Evolutionary conservation across 2,888 invertebrate species (phyloP).

Genomic region (Apamea monoglypha): DNA sequence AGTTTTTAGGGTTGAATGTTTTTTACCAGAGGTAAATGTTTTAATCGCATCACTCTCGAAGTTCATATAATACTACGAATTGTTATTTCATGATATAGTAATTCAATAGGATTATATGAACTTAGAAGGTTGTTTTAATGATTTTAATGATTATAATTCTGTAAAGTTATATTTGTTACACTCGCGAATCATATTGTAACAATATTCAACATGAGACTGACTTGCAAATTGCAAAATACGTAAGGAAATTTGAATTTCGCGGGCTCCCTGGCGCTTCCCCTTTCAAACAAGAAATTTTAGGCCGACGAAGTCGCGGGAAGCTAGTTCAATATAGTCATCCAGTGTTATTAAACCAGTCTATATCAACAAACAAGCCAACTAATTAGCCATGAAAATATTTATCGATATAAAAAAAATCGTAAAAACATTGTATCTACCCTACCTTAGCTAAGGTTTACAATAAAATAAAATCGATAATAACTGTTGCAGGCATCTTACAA

Average conservation of each 20-base stretch:
- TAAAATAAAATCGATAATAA: constrained; percentile 13
- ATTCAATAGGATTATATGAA: no score
- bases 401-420: not conserved
- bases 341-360: not conserved
- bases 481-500: constrained; percentile 1
- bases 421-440: not conserved
- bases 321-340: not conserved
- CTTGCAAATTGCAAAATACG: no score
- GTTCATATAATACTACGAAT: no score
- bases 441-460: not conserved
- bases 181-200: no score
- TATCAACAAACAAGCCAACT: not conserved
- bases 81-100: no score
- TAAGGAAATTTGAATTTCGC: no score
- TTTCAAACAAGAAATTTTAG: not conserved
- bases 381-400: not conserved
- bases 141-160: no score
- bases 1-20: constrained; percentile 7
- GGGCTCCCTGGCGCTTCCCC: no score
- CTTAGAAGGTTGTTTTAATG: no score
- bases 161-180: no score
- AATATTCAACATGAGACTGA: no score
- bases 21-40: not conserved
- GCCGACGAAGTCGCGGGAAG: not conserved
- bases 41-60: not conserved